Percentiles rank a stretch among this genome's conserved stretches.
Evolutionary conservation across 2,888 invertebrate species (phyloP).

Genomic region (Schrankia costaestrigalis): DNA sequence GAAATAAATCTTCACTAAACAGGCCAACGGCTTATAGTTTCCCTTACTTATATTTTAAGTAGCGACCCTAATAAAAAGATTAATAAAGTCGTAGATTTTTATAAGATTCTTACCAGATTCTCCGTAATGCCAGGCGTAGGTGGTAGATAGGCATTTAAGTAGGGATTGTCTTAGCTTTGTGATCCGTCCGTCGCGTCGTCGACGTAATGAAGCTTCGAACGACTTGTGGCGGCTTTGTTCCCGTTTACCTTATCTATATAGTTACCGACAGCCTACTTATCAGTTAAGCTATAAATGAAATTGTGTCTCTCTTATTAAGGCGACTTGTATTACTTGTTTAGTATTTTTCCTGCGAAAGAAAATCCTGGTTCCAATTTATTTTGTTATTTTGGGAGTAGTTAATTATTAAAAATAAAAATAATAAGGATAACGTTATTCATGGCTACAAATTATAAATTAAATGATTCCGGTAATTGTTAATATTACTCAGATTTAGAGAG

Average conservation of each 20-base stretch:
- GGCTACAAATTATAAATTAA: too few species aligned
- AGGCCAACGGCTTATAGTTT: too few species aligned
- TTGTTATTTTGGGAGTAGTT: too few species aligned
- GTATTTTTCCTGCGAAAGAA: too few species aligned
- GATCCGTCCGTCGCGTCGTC: constrained; percentile 23
- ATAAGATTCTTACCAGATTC: constrained; percentile 10
- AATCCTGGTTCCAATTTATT: too few species aligned
- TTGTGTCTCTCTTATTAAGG: constrained; percentile 1
- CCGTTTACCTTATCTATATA: constrained; percentile 25
- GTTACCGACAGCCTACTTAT: constrained; percentile 10
- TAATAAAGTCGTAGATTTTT: constrained; percentile 5
- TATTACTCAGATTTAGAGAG: not conserved
- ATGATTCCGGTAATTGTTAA: too few species aligned
- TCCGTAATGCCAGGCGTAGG: constrained; percentile 21
- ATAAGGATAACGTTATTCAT: too few species aligned
- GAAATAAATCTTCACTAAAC: too few species aligned
- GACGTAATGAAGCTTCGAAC: constrained; percentile 32
- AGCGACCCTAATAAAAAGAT: too few species aligned
- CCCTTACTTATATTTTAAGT: too few species aligned
- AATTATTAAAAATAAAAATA: too few species aligned
- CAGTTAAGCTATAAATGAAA: constrained; percentile 3
- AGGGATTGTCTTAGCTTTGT: constrained; percentile 33
- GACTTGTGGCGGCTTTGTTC: constrained; percentile 25
- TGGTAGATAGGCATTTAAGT: constrained; percentile 24
- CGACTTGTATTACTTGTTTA: too few species aligned